These are phyloP conservation scores for Gnatocerus cornutus DNA, from an alignment of 2,888 invertebrate species.

Conservation along the genomic window DNA sequence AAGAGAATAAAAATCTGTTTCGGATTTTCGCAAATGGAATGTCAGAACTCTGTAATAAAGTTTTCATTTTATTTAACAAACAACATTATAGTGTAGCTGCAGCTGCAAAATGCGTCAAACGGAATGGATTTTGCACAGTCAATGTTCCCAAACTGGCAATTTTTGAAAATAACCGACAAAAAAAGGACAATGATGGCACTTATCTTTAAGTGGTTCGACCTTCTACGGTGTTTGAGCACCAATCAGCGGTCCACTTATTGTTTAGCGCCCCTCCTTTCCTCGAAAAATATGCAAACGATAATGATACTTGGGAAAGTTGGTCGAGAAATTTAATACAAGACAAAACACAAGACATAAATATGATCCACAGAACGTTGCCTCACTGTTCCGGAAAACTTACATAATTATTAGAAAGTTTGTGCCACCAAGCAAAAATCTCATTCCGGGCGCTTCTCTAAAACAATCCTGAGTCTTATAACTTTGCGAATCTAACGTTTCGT, in stretches of 20 bases:
- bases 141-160: background rate
- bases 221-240: background rate
- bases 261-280: constrained; percentile 3
- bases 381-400: constrained; percentile 17
- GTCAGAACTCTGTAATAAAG: constrained; percentile 2
- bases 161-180: background rate
- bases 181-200: background rate
- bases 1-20: constrained; percentile 2
- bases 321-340: constrained; percentile 26
- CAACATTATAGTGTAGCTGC: background rate
- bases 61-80: constrained; percentile 4
- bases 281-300: constrained; percentile 41
- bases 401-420: constrained; percentile 27
- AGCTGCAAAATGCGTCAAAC: background rate
- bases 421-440: constrained; percentile 15
- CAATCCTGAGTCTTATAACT: background rate
- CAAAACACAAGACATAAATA: constrained; percentile 31
- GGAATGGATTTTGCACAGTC: background rate
- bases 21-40: constrained; percentile 2
- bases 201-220: background rate
- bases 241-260: constrained; percentile 6
- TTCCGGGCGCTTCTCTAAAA: background rate
- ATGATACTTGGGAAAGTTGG: constrained; percentile 28
- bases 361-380: constrained; percentile 14
- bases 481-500: background rate